phyloP scores from a whole-genome alignment of 2,797 vertebrate genomes.

The Sebastes vulpes region DNA sequence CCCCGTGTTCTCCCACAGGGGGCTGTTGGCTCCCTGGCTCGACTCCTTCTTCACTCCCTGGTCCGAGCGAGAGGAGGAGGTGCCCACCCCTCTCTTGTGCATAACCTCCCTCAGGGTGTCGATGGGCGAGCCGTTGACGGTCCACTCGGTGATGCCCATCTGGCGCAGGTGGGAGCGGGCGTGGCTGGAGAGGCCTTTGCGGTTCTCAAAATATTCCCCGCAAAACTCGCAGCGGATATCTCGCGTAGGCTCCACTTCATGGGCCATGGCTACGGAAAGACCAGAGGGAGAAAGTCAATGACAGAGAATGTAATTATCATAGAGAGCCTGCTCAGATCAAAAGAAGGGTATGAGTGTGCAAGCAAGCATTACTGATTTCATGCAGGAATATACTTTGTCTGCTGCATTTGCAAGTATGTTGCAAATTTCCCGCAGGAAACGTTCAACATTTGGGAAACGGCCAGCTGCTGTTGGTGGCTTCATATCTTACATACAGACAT shows the following conservation, averaged over 20 bases:
- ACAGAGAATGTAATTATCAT: not conserved
- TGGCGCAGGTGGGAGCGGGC: constrained; percentile 89
- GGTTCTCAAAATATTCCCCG: constrained; percentile 89
- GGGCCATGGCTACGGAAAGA: constrained; percentile 81
- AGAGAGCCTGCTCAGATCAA: not conserved
- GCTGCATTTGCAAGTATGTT: too few species aligned
- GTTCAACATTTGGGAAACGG: not conserved
- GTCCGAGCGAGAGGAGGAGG: constrained; percentile 82
- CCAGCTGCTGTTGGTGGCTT: not conserved
- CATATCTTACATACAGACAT: not conserved
- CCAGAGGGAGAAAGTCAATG: not conserved
- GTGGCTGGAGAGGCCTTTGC: constrained; percentile 89
- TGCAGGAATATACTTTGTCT: not conserved
- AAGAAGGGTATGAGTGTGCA: not conserved
- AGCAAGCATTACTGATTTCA: not conserved
- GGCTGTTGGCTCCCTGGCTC: constrained; percentile 66
- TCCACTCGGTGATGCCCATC: constrained; percentile 89
- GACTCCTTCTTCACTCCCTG: constrained; percentile 91
- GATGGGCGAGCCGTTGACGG: constrained; percentile 91
- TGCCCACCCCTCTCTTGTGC: constrained; percentile 86
- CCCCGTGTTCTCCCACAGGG: constrained; percentile 66
- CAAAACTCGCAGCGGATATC: constrained; percentile 92
- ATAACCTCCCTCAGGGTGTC: constrained; percentile 93
- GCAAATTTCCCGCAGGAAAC: not conserved
- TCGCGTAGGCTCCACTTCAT: constrained; percentile 89